Conservation (phyloP, 2,797 vertebrate species). For the Agapornis canus region DNA sequence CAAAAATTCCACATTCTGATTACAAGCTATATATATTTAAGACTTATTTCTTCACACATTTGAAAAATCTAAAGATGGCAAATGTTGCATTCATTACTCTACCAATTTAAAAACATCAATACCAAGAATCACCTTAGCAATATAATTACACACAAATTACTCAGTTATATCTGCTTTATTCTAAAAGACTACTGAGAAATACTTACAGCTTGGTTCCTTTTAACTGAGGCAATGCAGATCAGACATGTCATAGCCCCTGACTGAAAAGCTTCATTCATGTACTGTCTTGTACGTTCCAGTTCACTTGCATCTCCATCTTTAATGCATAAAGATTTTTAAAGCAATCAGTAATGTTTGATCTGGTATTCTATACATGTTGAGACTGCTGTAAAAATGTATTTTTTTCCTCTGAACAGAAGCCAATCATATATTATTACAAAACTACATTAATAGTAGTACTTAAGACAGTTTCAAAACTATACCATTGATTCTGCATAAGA, state of each 20-base stretch:
- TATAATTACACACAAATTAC: not conserved
- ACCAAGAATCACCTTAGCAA: not conserved
- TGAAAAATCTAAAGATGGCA: not conserved
- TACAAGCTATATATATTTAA: not conserved
- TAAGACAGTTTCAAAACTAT: not conserved
- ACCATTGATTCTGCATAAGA: not conserved
- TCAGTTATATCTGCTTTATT: not conserved
- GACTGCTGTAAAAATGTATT: not conserved
- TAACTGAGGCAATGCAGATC: constrained; percentile 95
- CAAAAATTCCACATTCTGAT: not conserved
- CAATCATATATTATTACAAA: not conserved
- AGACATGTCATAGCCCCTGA: constrained; percentile 92
- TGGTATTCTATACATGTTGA: not conserved
- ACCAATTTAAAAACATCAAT: not conserved
- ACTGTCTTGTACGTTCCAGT: constrained; percentile 88
- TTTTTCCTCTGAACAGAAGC: not conserved
- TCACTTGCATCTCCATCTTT: constrained; percentile 86
- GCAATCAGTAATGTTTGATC: not conserved
- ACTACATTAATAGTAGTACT: not conserved
- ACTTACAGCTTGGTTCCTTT: constrained; percentile 93
- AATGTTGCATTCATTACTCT: not conserved
- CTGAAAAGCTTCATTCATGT: constrained; percentile 92
- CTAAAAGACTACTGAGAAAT: not conserved
- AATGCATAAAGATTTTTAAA: constrained; percentile 41
- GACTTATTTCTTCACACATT: not conserved